Conservation (phyloP, 2,113 vertebrate genomes). For the Trematocara stigmaticum region DNA sequence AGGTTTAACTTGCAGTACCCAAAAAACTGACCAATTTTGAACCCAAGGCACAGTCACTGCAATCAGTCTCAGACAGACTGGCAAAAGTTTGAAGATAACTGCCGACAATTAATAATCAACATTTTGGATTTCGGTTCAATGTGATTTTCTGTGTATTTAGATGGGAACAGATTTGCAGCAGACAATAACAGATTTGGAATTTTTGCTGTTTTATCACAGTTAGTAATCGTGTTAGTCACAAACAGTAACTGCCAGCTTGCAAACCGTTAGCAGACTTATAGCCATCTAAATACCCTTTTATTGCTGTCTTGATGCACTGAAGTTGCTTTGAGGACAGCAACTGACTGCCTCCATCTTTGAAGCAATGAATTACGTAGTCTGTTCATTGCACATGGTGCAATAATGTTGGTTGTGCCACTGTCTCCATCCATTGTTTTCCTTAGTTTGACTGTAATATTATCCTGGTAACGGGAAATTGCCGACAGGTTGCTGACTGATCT, state of each 20-base stretch:
- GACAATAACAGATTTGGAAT: neutral
- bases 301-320: neutral
- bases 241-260: neutral
- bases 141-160: neutral
- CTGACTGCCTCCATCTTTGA: neutral
- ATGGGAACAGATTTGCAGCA: neutral
- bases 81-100: fast-evolving
- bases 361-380: neutral
- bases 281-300: neutral
- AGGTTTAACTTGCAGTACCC: neutral
- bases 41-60: neutral
- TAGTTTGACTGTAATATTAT: neutral
- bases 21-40: neutral
- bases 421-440: neutral
- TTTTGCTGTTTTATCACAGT: neutral
- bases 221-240: neutral
- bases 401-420: neutral
- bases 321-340: neutral
- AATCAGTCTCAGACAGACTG: neutral
- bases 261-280: neutral
- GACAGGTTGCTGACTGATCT: neutral
- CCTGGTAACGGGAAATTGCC: neutral
- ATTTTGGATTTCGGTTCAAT: neutral
- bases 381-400: neutral
- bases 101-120: fast-evolving